Base-by-base conservation (phyloP, 2,113 vertebrate species). In the Charadrius vociferus region DNA sequence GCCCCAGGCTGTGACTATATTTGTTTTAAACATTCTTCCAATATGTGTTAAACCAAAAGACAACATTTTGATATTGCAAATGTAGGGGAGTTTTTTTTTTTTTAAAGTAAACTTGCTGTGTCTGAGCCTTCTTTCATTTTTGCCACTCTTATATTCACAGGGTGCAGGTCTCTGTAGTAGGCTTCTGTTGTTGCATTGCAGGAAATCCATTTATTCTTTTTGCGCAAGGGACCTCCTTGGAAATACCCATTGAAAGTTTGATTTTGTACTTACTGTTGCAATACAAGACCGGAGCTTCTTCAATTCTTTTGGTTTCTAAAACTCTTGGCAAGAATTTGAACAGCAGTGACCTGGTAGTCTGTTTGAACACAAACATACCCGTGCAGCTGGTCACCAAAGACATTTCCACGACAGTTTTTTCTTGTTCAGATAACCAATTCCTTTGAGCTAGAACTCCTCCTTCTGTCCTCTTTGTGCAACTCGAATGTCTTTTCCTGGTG, bases 1-100 rank as follows among this genome's bases (percentile, higher is more conserved):
- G 82, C 34, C 23, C 29, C 43, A 63, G 65, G n/a, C 45, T 71
- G 24, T 59, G 68, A 34, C n/a, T 32, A 1, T 10, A 29, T 36
- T 90, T 84, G 14, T 49, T 86, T 86, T n/a, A 75, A 77, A 75
- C 24, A 79, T 86, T 80, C 43, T 90, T 82, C 30, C 32, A 53
- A 6, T 47, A 59, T 19, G 9, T 71, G 10, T 82, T 71, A 84
- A 74, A 50, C 7, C 3, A 23, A 86, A 88, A 59, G 21, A 43
- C 18, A 89, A 19, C 3, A 71, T 72, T 89, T 59, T 63, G 56
- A 20, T 70, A 50, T 34, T 67, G 29, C 8, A 83, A 74, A 71
- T 55, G 5, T 18, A 39, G 4, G 15, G 6, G 6, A 39, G 8
- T 3, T 1, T 4, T 10, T 24, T 63, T 24, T 63, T 58, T 75